Base-by-base conservation (phyloP, 2,888 invertebrate species). In the Danaus chrysippus region DNA sequence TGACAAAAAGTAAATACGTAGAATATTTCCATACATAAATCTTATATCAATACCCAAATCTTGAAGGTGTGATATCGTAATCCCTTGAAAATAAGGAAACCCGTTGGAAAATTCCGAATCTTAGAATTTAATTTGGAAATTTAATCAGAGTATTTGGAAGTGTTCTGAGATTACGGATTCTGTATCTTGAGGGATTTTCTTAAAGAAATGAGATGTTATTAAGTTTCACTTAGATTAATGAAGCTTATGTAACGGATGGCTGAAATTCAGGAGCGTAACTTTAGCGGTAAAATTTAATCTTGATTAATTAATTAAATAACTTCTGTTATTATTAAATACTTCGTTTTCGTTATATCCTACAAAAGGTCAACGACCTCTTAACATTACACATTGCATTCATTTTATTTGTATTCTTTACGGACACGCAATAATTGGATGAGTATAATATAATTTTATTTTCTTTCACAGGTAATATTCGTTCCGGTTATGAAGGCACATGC, bases 61-160 rank as follows among this genome's bases (percentile, higher is more conserved):
- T 34, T 34, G 8, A 34, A 34, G 23, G 23, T 34, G 23, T 8
- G 6, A 34, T 6, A 34, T 34, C 23, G 23, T 34, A 34, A 34
- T 34, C 23, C 6, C 23, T 34, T 34, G 23, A 34, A 34, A 34
- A 34, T 34, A 34, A 34, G 23, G 23, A 34, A 34, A 34, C 23
- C 23, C 23, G 23, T 34, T 34, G 23, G 23, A 34, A 34, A 34
- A 34, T 6, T 34, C 23, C 23, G 8, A 34, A 34, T 34, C 23
- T 58, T 68, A 65, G 66, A 63, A 78, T 77, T 78, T 76, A 80
- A 78, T 77, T 78, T 74, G 71, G 69, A 74, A 75, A 76, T 69
- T 68, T 66, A 73, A 71, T 73, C 70, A 72, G 61, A 61, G 65
- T 68, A 67, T 63, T 66, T 66, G 56, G 70, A 66, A 64, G 67